Evolutionary conservation across 2,888 invertebrate genomes (phyloP).

Genomic region (Tetheella fluctuosa): DNA sequence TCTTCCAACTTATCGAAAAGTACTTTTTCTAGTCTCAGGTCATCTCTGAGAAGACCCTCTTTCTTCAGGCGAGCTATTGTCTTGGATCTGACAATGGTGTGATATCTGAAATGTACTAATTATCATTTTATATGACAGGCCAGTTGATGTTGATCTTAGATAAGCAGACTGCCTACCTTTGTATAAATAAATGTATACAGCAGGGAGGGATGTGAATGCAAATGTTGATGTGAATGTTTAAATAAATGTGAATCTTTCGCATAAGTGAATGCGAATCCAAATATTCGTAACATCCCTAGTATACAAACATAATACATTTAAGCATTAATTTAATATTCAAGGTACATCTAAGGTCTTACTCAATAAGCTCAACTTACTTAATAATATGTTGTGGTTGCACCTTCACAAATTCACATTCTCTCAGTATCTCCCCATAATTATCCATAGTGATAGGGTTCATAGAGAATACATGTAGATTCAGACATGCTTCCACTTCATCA

Average conservation of each 20-base stretch:
- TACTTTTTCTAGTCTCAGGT: slow-evolving; percentile 58
- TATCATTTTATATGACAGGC: too few relatives aligned
- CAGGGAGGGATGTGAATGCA: too few relatives aligned
- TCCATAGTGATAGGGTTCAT: slow-evolving; percentile 82
- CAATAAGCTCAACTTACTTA: too few relatives aligned
- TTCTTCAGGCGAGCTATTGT: slow-evolving; percentile 66
- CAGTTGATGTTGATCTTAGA: too few relatives aligned
- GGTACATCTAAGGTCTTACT: background rate
- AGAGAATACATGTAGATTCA: slow-evolving; percentile 83
- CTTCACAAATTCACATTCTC: slow-evolving; percentile 84
- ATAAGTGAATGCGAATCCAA: too few relatives aligned
- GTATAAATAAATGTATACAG: too few relatives aligned
- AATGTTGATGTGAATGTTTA: too few relatives aligned
- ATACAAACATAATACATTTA: too few relatives aligned
- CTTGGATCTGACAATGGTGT: slow-evolving; percentile 65
- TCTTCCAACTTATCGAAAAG: slow-evolving; percentile 57
- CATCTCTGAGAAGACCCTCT: slow-evolving; percentile 54
- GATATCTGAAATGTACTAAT: slow-evolving; percentile 60
- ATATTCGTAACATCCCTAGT: too few relatives aligned
- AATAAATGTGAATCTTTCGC: too few relatives aligned
- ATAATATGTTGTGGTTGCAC: slow-evolving; percentile 71
- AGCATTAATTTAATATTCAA: too few relatives aligned
- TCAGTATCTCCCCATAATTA: slow-evolving; percentile 85
- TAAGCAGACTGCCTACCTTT: too few relatives aligned
- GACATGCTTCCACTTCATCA: slow-evolving; percentile 77